phyloP scores from a whole-genome alignment of 2,797 vertebrate species.

The Pseudochaenichthys georgianus region DNA sequence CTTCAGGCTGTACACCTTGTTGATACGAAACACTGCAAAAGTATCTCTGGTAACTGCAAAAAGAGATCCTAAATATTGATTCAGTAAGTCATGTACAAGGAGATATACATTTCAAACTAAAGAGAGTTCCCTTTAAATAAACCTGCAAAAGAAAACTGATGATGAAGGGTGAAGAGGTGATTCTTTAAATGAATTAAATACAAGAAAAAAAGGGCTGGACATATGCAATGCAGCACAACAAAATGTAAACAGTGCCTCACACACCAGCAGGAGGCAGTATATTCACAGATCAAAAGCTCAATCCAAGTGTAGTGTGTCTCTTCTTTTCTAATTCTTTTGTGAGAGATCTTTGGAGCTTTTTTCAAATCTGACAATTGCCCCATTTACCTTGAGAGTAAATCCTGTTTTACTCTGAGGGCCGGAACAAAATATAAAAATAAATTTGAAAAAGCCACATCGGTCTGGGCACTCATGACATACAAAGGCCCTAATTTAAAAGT shows the following conservation, averaged over 20 bases:
- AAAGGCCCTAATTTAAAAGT: conserved; percentile 16
- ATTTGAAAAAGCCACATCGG: not conserved
- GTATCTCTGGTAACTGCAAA: conserved; percentile 21
- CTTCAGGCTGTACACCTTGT: conserved; percentile 32
- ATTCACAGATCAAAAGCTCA: conserved; percentile 33
- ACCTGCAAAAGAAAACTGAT: not conserved
- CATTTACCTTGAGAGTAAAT: not conserved
- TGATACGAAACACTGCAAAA: conserved; percentile 32
- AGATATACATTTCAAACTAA: conserved; percentile 24
- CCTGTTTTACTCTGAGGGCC: not conserved
- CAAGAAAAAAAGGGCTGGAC: conserved; percentile 12
- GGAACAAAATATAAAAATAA: conserved; percentile 1
- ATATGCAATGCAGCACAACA: conserved; percentile 26
- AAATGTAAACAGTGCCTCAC: not conserved
- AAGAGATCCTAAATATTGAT: conserved; percentile 45
- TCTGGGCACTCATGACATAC: not conserved
- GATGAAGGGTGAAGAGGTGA: conserved; percentile 15
- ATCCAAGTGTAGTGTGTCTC: not conserved
- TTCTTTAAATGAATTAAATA: conserved; percentile 20
- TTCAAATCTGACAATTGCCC: not conserved
- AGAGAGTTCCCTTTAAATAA: conserved; percentile 10
- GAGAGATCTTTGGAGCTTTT: not conserved
- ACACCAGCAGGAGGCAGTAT: conserved; percentile 75
- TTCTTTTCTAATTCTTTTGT: not conserved
- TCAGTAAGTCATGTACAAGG: not conserved